Percentiles rank a stretch among this genome's conserved stretches.
Conservation (phyloP, 2,888 invertebrate species). For the Drosophila eohydei region DNA sequence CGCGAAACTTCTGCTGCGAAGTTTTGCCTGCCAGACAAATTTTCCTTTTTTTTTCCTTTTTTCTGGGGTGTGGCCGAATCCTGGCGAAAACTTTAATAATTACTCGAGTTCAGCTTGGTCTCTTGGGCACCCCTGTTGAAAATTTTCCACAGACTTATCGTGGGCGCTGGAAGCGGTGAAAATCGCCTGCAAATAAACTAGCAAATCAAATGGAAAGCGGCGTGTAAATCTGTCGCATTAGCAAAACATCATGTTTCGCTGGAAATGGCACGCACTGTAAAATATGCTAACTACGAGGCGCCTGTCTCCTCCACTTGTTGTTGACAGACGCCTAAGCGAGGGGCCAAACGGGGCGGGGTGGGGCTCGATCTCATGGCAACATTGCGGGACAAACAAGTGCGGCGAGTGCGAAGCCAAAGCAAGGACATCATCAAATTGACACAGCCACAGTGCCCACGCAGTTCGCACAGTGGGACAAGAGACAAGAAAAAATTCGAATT, state of each 20-base stretch:
- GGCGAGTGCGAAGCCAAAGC: slow-evolving; percentile 57
- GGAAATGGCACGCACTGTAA: slow-evolving; percentile 81
- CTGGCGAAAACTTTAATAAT: slow-evolving; percentile 15
- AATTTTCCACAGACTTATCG: slow-evolving; percentile 10
- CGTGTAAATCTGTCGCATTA: slow-evolving; percentile 82
- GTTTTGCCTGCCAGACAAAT: slow-evolving; percentile 30
- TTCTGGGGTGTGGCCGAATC: slow-evolving; percentile 21
- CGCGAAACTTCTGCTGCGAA: slow-evolving; percentile 23
- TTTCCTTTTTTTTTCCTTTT: neutral
- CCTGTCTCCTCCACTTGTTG: slow-evolving; percentile 22
- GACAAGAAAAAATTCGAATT: neutral
- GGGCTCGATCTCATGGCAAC: slow-evolving; percentile 40
- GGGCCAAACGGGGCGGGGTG: neutral
- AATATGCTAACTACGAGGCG: slow-evolving; percentile 51
- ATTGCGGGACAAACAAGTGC: slow-evolving; percentile 34
- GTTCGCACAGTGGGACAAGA: slow-evolving; percentile 37
- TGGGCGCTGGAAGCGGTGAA: neutral
- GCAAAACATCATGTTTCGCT: slow-evolving; percentile 82
- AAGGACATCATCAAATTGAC: slow-evolving; percentile 73
- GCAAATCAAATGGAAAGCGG: slow-evolving; percentile 62
- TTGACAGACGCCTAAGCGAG: slow-evolving; percentile 10
- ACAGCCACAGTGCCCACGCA: slow-evolving; percentile 46
- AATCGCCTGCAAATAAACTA: slow-evolving; percentile 35
- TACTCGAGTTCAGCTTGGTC: slow-evolving; percentile 9
- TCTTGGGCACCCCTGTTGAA: neutral